Percentiles rank a stretch among this genome's conserved stretches.
phyloP scores from a whole-genome alignment of 2,113 vertebrate genomes.

The Ondatra zibethicus region DNA sequence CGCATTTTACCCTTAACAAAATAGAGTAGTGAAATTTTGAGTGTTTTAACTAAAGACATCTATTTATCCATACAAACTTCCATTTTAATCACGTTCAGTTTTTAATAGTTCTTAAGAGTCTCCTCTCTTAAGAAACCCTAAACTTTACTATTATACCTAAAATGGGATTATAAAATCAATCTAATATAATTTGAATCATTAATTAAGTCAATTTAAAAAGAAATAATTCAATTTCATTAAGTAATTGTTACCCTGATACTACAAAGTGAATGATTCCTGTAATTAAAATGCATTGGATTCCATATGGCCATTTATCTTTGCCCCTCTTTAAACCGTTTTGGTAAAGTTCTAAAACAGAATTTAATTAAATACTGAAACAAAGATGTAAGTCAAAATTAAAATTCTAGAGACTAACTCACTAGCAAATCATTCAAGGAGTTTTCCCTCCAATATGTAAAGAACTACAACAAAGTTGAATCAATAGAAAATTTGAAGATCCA shows the following conservation, averaged over 20 bases:
- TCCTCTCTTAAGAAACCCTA: constrained; percentile 78
- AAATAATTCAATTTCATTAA: constrained; percentile 84
- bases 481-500: background rate
- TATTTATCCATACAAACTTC: constrained; percentile 69
- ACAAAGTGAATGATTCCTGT: constrained; percentile 75
- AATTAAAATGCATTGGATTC: constrained; percentile 84
- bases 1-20: constrained; percentile 74
- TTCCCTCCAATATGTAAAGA: background rate
- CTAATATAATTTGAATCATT: constrained; percentile 83
- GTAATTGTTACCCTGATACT: constrained; percentile 75
- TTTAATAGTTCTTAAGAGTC: constrained; percentile 81
- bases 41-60: constrained; percentile 72
- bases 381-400: constrained; percentile 76
- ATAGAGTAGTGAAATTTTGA: constrained; percentile 80
- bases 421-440: constrained; percentile 4
- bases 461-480: background rate
- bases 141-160: constrained; percentile 80
- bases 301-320: constrained; percentile 78
- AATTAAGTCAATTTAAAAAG: constrained; percentile 85
- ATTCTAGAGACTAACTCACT: constrained; percentile 42
- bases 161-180: constrained; percentile 84
- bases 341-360: constrained; percentile 82
- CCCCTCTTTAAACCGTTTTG: constrained; percentile 76
- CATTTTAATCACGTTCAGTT: constrained; percentile 77
- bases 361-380: constrained; percentile 84